Conservation (phyloP, 2,113 vertebrate species). For the Lampris incognitus region DNA sequence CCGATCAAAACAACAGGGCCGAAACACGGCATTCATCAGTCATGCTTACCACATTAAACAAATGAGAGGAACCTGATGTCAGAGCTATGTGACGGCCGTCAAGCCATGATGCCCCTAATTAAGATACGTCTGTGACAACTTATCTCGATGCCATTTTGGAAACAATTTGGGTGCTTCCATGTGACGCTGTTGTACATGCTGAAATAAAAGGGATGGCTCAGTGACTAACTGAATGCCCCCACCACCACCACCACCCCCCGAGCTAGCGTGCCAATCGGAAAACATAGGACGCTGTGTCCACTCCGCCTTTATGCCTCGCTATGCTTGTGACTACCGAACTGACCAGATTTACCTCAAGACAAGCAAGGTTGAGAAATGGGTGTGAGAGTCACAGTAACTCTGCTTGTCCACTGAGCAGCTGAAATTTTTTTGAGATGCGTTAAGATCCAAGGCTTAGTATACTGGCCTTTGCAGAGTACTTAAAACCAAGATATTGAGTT, state of each 20-base stretch:
- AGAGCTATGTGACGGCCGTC: too few relatives aligned
- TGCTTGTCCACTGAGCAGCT: too few relatives aligned
- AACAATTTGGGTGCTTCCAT: neutral
- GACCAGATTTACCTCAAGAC: too few relatives aligned
- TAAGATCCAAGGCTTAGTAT: too few relatives aligned
- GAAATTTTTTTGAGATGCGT: too few relatives aligned
- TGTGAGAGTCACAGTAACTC: too few relatives aligned
- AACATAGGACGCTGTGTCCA: neutral
- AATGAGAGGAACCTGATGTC: neutral
- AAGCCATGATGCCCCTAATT: neutral
- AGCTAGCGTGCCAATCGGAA: neutral
- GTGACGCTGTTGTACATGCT: neutral
- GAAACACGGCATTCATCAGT: constrained; percentile 16
- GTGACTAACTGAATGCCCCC: constrained; percentile 3
- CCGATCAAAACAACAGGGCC: constrained; percentile 14
- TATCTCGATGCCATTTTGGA: neutral
- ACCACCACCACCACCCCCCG: neutral
- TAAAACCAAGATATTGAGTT: too few relatives aligned
- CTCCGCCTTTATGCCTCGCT: too few relatives aligned
- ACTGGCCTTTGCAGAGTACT: too few relatives aligned
- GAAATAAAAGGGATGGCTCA: neutral
- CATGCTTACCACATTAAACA: neutral
- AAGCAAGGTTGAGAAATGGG: too few relatives aligned
- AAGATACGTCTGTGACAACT: neutral
- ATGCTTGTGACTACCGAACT: too few relatives aligned